Conservation (phyloP, 1,140 invertebrate species). For the Sminthurides bifidus region DNA sequence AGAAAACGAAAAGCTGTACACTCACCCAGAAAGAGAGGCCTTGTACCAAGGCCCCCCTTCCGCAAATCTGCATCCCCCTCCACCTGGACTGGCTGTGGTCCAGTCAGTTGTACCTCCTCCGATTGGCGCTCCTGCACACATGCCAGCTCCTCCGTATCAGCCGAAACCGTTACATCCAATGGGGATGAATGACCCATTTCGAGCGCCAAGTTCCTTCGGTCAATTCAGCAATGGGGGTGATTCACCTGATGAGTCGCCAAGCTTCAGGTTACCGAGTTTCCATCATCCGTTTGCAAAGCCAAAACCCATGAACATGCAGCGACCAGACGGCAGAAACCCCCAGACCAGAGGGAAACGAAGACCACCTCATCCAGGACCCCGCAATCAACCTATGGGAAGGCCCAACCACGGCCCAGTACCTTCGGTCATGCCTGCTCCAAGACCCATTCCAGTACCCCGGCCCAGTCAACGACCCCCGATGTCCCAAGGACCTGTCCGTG, state of each 20-base stretch:
- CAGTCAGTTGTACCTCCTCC: not conserved
- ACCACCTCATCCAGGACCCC: not conserved
- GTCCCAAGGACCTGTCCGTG: not conserved
- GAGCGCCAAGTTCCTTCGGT: not conserved
- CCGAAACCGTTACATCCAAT: not conserved
- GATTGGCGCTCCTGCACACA: not conserved
- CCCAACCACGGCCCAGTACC: not conserved
- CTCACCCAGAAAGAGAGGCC: not conserved
- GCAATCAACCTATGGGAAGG: not conserved
- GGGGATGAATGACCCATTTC: not conserved
- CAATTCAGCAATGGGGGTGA: not conserved
- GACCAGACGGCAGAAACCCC: not conserved
- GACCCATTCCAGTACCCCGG: not conserved
- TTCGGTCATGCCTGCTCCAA: constrained; percentile 1
- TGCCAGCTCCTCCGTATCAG: not conserved
- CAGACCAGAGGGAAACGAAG: not conserved
- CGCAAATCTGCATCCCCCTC: not conserved
- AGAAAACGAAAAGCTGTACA: not conserved
- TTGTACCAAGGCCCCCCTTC: not conserved
- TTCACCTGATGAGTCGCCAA: not conserved
- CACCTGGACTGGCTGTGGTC: not conserved
- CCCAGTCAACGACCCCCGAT: not conserved
- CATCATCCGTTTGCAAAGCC: not conserved
- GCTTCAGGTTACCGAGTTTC: constrained; percentile 1
- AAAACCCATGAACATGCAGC: not conserved